Evolutionary conservation across 2,113 vertebrate species (phyloP).

Genomic region (Cepphus grylle): DNA sequence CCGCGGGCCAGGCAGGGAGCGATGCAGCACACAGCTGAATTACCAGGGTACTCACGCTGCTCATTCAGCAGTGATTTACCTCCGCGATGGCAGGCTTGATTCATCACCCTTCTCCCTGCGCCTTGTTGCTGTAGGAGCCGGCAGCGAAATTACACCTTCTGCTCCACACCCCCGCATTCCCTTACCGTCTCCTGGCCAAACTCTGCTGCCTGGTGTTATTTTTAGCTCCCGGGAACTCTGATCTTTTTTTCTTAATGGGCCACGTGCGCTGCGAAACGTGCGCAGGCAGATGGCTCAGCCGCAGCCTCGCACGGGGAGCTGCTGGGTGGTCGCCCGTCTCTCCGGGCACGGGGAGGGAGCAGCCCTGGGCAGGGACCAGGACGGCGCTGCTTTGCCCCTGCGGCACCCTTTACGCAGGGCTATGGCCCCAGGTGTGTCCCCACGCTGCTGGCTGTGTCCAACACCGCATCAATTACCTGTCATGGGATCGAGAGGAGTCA

Average conservation of each 20-base stretch:
- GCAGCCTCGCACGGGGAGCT: rapidly evolving
- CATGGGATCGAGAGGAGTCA: rapidly evolving
- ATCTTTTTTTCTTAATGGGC: constrained; percentile 49
- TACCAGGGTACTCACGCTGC: rapidly evolving
- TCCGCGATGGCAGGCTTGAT: not conserved
- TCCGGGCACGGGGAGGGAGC: not conserved
- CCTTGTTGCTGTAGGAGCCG: not conserved
- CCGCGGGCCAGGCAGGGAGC: rapidly evolving
- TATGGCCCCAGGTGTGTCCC: not conserved
- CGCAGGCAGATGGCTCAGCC: not conserved
- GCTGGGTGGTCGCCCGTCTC: rapidly evolving
- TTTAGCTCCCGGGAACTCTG: constrained; percentile 37
- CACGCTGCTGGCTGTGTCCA: rapidly evolving
- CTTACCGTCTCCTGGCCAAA: not conserved
- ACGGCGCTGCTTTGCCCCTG: rapidly evolving
- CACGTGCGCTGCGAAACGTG: not conserved
- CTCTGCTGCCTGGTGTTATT: constrained; percentile 14
- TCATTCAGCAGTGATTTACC: not conserved
- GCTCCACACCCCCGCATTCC: not conserved
- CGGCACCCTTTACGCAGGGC: rapidly evolving
- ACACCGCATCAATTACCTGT: rapidly evolving
- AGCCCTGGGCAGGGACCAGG: not conserved
- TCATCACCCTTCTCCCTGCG: not conserved
- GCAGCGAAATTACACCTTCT: constrained; percentile 24
- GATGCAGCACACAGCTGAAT: not conserved